Conservation (phyloP, 1,140 invertebrate genomes). For the Scaptomyza graminum region DNA sequence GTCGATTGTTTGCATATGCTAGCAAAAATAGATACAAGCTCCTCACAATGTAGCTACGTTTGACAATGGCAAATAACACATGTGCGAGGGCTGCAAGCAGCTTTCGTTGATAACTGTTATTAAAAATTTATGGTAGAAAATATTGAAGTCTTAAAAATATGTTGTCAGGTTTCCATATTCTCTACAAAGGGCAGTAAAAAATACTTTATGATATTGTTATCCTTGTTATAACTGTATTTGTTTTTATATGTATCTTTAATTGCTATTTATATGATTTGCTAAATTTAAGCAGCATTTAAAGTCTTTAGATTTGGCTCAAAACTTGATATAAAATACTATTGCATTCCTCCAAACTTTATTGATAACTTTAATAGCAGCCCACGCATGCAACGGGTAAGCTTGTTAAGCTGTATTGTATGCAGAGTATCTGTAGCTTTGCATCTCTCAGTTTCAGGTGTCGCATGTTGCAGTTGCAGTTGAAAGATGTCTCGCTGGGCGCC, state of each 20-base stretch:
- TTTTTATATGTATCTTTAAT: too few relatives aligned
- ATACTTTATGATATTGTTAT: too few relatives aligned
- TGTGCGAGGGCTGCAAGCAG: constrained; percentile 25
- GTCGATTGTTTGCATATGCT: constrained; percentile 55
- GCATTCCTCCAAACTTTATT: neutral
- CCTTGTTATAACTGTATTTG: too few relatives aligned
- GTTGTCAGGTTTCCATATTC: too few relatives aligned
- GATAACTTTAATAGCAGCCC: constrained; percentile 2
- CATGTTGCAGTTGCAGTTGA: constrained; percentile 42
- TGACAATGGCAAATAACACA: neutral
- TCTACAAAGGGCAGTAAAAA: too few relatives aligned
- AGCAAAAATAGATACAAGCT: constrained; percentile 30
- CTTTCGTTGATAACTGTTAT: neutral
- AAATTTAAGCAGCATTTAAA: too few relatives aligned
- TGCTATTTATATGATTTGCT: too few relatives aligned
- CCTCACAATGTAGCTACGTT: constrained; percentile 16
- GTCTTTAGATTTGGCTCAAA: too few relatives aligned
- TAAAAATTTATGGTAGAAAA: neutral
- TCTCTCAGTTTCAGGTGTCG: constrained; percentile 72
- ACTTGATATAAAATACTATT: neutral
- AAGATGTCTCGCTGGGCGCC: constrained; percentile 46
- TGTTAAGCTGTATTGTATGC: constrained; percentile 52
- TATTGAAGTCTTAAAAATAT: too few relatives aligned
- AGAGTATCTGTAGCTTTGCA: constrained; percentile 46
- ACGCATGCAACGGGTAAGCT: constrained; percentile 6